These are phyloP conservation scores for Ciona savignyi DNA, from an alignment of 23 tunicate species.

Conservation along the genomic window DNA sequence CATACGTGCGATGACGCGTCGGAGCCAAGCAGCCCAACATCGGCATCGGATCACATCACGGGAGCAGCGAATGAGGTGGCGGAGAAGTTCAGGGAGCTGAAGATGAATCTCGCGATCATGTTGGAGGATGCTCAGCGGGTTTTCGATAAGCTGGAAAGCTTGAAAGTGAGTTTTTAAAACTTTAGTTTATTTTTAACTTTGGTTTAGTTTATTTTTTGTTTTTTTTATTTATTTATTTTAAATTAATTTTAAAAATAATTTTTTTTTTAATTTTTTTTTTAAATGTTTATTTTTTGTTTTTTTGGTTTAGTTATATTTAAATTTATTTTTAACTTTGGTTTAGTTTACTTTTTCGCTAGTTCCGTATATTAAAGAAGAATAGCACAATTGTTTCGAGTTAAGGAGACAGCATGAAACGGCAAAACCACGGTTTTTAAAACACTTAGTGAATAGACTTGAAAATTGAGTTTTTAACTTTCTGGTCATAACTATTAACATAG, in stretches of 20 bases:
- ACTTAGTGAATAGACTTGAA: too few species aligned
- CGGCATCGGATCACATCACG: slow-evolving; percentile 5
- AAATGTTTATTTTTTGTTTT: not conserved
- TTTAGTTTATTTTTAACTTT: too few species aligned
- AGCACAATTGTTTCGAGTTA: too few species aligned
- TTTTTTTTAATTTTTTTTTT: too few species aligned
- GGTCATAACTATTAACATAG: too few species aligned
- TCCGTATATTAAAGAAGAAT: too few species aligned
- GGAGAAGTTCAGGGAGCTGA: slow-evolving; percentile 15
- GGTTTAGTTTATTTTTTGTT: too few species aligned
- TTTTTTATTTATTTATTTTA: too few species aligned
- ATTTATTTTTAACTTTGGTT: not conserved
- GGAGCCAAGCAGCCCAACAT: not conserved
- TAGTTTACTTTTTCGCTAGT: not conserved
- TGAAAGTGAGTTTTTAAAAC: not conserved
- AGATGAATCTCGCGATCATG: not conserved
- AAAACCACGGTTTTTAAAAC: too few species aligned
- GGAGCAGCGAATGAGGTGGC: slow-evolving; percentile 11
- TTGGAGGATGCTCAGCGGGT: not conserved
- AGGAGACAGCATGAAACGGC: too few species aligned
- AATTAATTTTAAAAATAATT: too few species aligned
- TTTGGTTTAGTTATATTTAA: not conserved
- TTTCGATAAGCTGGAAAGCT: not conserved
- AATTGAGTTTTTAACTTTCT: too few species aligned
- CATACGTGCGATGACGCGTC: not conserved